Base-by-base conservation (phyloP, 1,140 invertebrate species). In the Aphaenogaster floridana region DNA sequence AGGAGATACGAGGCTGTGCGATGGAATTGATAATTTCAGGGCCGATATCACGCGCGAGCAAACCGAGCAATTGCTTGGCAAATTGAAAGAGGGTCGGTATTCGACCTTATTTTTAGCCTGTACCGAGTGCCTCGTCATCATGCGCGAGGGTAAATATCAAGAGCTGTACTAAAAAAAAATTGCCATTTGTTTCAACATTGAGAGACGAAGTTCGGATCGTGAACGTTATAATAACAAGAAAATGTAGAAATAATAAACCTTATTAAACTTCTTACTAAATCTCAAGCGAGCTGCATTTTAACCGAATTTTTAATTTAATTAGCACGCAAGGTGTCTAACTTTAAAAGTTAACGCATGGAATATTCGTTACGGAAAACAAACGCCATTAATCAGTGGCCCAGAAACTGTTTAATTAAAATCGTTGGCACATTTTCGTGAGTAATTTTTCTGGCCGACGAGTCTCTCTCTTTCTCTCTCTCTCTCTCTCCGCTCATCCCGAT, bases 1-100 rank as follows among this genome's bases (percentile, higher is more conserved):
- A 87, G 17, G 54, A 84, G 34, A 45, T 74, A 71, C 39, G 54
- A 28, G 50, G 68, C 68, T 81, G 80, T 42, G n/a, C n/a, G 54
- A 76, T 61, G 34, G 13, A 50, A 84, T 84, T 84, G 69, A 84
- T 84, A 84, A 84, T 84, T 68, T 84, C 80, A 84, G 80, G 69
- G 69, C 21, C 80, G 69, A 61, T 63, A 76, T 84, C 57, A 72
- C 28, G 68, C 68, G 68, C 68, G 61, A 50, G 28, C 42, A 61
- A 72, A 72, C 39, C 66, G 28, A 45, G 79, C 69, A 84, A 84
- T 74, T 84, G 80, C 54, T 28, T 7, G 42, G 17, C n/a, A 76
- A 63, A 84, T 84, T 74, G 69, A 61, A 54, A 52, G 54, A 84
- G 80, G 80, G 80, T 84, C 54, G 63, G 50, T 13, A 28, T 34